Base-by-base conservation (phyloP, 2,113 vertebrate genomes). In the Sakesphorus luctuosus region DNA sequence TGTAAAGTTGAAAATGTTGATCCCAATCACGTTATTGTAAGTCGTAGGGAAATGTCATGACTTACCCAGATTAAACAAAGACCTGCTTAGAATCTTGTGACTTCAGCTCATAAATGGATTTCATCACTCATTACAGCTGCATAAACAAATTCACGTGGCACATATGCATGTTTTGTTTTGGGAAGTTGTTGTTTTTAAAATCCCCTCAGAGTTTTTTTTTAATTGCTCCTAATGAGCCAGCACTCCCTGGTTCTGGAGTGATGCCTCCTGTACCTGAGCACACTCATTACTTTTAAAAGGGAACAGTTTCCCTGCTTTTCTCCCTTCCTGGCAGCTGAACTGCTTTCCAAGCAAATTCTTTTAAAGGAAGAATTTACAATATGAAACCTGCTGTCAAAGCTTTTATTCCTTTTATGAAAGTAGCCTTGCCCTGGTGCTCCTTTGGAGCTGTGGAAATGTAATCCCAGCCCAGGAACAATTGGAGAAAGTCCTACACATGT, bases 101-200 rank as follows among this genome's bases (percentile, higher is more conserved):
- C 95, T 95, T 96, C 95, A 97, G 89, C 95, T 94, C 91, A 96
- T 95, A 96, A 97, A 96, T 95, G 96, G 89, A 96, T 96, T 97
- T 97, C 94, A 94, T 97, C 94, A 96, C 87, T 89, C 93, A 69
- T 94, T 96, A 94, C 96, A 97, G 96, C 96, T 97, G 96, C 95
- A 95, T 96, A 97, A 97, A 96, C 96, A 97, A 95, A 96, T 96
- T 91, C 94, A 96, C 94, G 95, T 89, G 91, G 91, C 79, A 94
- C 87, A 94, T 96, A 90, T 63, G 61, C 68, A 55, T 89, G 93
- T 89, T 97, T 95, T 96, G 95, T 61, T 95, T 97, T 90, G 91
- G 73, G 80, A 93, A 90, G 80, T 71, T 93, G 91, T 87, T 95
- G 84, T 93, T 96, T 97, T 95, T 95, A 84, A 95, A 95, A 90